Evolutionary conservation across 35 echinoderm and acorn worm genomes (phyloP), one percentile per base, ranked within the genome.

Genomic region (Diadema setosum): DNA sequence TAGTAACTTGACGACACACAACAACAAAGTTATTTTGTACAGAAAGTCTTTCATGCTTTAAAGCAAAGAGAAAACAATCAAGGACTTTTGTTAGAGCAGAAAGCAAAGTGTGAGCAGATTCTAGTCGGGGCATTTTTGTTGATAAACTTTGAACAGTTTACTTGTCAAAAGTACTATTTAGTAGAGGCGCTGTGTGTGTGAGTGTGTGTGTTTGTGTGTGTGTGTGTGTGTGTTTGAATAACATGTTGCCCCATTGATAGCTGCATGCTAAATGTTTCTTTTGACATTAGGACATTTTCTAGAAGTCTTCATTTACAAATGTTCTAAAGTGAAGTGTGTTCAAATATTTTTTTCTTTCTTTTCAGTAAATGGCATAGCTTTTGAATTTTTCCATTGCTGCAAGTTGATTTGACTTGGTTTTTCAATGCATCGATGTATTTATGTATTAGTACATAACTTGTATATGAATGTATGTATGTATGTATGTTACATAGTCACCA

Each of bases 141-240:
- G 48, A 43, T 41, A 78, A 7, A 78, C 24, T 34, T 42, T 41
- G 25, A 78, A 78, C 73, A 78, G 73, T 78, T 44, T 78, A 78
- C 73, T 78, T 41, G 73, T n/a, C 44, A 41, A 11, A 78, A 78
- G 73, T 78, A 78, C 73, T 78, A 67, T 67, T 67, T 34, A 26
- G 37, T 12, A 33, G 73, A 78, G 25, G 44, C 21, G 44, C 73
- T 52, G 44, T 12, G 17, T 41, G 73, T 78, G 29, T 78, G 73
- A 41, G 73, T 78, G 40, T 76, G 70, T 76, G 9, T 76, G 36
- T 76, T 12, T 76, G 18, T 31, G 23, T 65, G 61, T 67, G 63
- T 67, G 63, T 17, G 17, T 67, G n/a, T n/a, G n/a, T n/a, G n/a
- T n/a, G n/a, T n/a, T n/a, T n/a, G n/a, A n/a, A n/a, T n/a, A n/a